Evolutionary conservation across 2,113 vertebrate species (phyloP), one percentile per base, ranked within the genome.

Genomic region (Ammodytes dubius): DNA sequence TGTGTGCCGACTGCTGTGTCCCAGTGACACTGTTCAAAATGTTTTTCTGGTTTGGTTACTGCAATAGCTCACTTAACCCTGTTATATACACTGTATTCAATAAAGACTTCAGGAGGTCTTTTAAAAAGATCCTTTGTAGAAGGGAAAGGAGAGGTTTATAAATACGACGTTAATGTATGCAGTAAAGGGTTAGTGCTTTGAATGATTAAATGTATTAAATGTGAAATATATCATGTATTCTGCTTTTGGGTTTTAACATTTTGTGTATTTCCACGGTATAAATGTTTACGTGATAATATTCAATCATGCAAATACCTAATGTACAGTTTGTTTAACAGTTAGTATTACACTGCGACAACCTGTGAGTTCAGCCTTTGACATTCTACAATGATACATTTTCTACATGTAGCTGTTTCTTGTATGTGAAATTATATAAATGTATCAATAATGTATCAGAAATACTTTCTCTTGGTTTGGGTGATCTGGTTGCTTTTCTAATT

Each of bases 1-100:
- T 98, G 75, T 98, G 97, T 50, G 79, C 90, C 70, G 77, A 81
- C 82, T 96, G 96, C 92, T 82, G 76, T 0, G 95, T 97, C 90
- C 97, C 97, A 0, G 74, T 71, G 66, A 97, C 93, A 9, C 90
- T 99, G 86, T 99, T 99, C 95, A 97, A 97, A 57, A 96, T 97
- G 90, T 98, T 99, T 87, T 99, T 99, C 95, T 99, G 97, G 97
- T 96, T 97, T 0, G 96, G 97, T 79, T 99, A 99, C 93, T 99
- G 93, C 83, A 94, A 94, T 9, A 94, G 97, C 88, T 98, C 96
- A 50, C 90, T 98, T 27, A 99, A 99, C 86, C 97, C 97, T 0
- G 93, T 99, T 42, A 99, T 99, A 88, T 99, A 99, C 83, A 99
- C 97, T 14, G 95, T 98, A 89, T 99, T 99, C 93, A 99, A 99